phyloP scores from a whole-genome alignment of 2,797 vertebrate genomes.

The Manis pentadactyla region DNA sequence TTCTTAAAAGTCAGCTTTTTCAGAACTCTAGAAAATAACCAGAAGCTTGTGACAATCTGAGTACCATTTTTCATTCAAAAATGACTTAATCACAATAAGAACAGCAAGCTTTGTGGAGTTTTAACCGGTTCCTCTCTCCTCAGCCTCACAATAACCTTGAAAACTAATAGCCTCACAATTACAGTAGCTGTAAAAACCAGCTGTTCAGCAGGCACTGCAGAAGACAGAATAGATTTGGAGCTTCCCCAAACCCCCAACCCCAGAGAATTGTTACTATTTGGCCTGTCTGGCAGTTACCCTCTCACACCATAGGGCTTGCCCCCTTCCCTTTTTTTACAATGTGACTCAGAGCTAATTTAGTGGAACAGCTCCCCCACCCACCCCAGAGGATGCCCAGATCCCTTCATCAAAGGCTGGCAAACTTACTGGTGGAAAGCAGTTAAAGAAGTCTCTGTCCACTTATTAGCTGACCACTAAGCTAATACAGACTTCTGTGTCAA shows the following conservation, averaged over 20 bases:
- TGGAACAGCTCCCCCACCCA: background rate
- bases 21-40: constrained; percentile 4
- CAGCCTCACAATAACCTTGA: background rate
- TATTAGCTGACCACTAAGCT: background rate
- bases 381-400: background rate
- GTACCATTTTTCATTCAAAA: background rate
- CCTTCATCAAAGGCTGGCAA: background rate
- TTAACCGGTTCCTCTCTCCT: background rate
- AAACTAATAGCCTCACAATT: background rate
- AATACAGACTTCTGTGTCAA: background rate
- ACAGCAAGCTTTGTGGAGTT: background rate
- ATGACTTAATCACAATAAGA: background rate
- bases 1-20: background rate
- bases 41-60: background rate
- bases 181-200: background rate
- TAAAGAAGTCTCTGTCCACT: background rate
- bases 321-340: background rate
- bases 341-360: background rate
- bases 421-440: background rate
- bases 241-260: background rate
- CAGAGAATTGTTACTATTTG: background rate
- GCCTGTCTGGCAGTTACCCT: background rate
- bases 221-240: background rate
- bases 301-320: background rate
- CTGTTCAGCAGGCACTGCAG: background rate